Conservation (phyloP, 1,140 invertebrate species). For the Drosophila burlai region DNA sequence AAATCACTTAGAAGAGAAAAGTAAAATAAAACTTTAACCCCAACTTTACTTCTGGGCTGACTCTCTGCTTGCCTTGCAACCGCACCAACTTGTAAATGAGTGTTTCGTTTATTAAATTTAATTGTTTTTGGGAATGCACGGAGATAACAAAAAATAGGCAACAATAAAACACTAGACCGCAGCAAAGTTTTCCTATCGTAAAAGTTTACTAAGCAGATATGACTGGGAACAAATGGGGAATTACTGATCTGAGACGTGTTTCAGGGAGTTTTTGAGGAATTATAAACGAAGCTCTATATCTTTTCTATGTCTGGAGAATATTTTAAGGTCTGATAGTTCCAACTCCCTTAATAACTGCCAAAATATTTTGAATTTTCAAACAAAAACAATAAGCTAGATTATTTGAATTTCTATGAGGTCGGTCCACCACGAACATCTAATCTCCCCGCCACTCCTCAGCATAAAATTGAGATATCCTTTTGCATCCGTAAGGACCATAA, state of each 20-base stretch:
- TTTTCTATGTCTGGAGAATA: background rate
- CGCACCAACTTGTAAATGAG: slow-evolving; percentile 41
- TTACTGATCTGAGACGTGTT: background rate
- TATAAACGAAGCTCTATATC: background rate
- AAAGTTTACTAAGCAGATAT: slow-evolving; percentile 18
- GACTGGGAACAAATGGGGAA: background rate
- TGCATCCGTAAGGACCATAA: slow-evolving; percentile 52
- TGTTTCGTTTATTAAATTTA: slow-evolving; percentile 42
- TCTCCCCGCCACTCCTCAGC: background rate
- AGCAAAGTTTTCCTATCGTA: slow-evolving; percentile 14
- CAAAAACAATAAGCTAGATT: slow-evolving; percentile 26
- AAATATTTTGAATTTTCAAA: slow-evolving; percentile 4
- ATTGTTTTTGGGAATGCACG: slow-evolving; percentile 23
- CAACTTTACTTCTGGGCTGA: slow-evolving; percentile 14
- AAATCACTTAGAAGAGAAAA: slow-evolving; percentile 36
- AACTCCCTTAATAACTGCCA: background rate
- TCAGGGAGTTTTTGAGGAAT: background rate
- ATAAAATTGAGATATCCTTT: slow-evolving; percentile 68
- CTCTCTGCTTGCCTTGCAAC: slow-evolving; percentile 15
- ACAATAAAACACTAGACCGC: slow-evolving; percentile 17
- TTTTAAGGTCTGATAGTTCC: background rate
- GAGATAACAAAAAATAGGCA: background rate
- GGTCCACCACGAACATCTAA: slow-evolving; percentile 8
- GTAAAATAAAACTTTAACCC: slow-evolving; percentile 46
- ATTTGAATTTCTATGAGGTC: slow-evolving; percentile 11